Evolutionary conservation across 2,113 vertebrate genomes (phyloP), one percentile per base, ranked within the genome.

Genomic region (Nestor notabilis): DNA sequence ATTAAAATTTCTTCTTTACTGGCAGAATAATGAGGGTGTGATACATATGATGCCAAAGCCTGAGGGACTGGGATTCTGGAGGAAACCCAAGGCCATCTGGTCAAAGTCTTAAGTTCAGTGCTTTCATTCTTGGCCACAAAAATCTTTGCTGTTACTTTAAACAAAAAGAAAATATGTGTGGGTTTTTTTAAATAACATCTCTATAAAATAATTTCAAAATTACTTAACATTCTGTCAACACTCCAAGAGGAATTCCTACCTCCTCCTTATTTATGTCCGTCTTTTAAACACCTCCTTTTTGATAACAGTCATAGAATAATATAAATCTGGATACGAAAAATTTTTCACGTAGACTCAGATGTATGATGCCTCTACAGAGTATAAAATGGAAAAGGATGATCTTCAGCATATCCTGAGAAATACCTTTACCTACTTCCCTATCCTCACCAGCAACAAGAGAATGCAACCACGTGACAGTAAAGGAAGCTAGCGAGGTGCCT

Each of bases 61-160:
- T 55, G 56, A 76, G 58, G 28, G 33, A 86, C 55, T 78, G 35
- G 43, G 75, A 88, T 69, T 89, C 76, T 75, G 76, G 92, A 93
- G 65, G 58, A 90, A 95, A 91, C 27, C 79, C 87, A 95, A 70
- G 37, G 55, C 76, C 71, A 94, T 72, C 58, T 90, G 75, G 83
- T 83, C 61, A 86, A 37, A 86, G 35, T 74, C 43, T 89, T 10
- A 91, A 95, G 68, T 90, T 95, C 80, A 93, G 79, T 53, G 77
- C 49, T 83, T 86, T 31, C 74, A 37, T 50, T 10, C 46, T 84
- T 90, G 71, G 53, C 47, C 37, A 37, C 53, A 86, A 71, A 17
- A 87, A 49, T 27, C 21, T 25, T 15, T 63, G 50, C 17, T 80
- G 16, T 69, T 83, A 68, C 35, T 80, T 92, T 47, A 75, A 89